Evolutionary conservation across 2,113 vertebrate species (phyloP), one percentile per base, ranked within the genome.

Genomic region (Dipodomys spectabilis): DNA sequence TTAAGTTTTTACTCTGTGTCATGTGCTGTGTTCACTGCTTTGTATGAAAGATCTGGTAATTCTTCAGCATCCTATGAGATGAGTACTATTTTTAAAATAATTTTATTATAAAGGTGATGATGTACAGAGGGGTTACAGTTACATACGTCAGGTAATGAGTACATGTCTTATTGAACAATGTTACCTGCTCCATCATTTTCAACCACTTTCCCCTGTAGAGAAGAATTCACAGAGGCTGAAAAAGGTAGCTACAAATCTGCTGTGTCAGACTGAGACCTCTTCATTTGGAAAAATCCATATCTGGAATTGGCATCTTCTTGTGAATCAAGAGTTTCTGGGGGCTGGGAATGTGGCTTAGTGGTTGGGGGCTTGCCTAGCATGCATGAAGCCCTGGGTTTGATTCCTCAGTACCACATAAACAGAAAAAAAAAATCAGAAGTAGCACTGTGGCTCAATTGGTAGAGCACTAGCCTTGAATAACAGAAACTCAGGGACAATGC

Each of bases 281-380:
- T 30, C 73, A 25, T 94, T 93, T 60, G 62, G 23, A 49, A 85
- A 44, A 93, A 23, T 96, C 49, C 30, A 94, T 44, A 81, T 86
- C 64, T 82, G 19, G 25, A 25, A 19, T 75, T 78, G 45, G 71
- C 74, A 69, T 93, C 45, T 83, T 27, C 69, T 75, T 28, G 65
- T 75, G 27, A 67, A 12, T 28, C n/a, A 15, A 78, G 35, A 39
- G 9, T 6, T 80, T 92, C 82, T 85, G 69, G 13, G 81, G 39
- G 20, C 79, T 57, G 27, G 81, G 71, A 93, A n/a, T 78, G 65
- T 75, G 35, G 49, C 19, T 65, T 62, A 12, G 39, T 39, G 39
- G 49, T 49, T 12, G 49, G 5, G 10, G 8, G 49, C 49, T 49
- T 49, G 49, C 12, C 49, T 49, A 49, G 49, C 49, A 49, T 49